Percentiles rank a stretch among this genome's conserved stretches.
Evolutionary conservation across 2,888 invertebrate genomes (phyloP).

Genomic region (Cordylochernes scorpioides): DNA sequence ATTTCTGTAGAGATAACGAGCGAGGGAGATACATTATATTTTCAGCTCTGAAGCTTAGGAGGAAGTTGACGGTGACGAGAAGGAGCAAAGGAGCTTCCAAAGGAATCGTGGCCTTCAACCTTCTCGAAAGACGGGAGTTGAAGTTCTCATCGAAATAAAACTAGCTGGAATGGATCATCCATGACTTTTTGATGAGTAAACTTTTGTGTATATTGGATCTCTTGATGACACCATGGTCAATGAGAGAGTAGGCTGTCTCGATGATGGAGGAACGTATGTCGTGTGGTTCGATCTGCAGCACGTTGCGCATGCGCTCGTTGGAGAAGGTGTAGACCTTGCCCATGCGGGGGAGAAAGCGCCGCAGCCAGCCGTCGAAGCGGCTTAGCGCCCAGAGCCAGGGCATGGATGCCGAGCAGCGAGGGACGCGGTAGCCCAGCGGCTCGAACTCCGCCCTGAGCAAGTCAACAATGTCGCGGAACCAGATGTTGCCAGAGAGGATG

Average conservation of each 20-base stretch:
- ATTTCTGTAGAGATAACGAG: no score
- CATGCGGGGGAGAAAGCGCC: constrained; percentile 20
- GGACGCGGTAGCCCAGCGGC: constrained; percentile 18
- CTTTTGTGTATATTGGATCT: constrained; percentile 15
- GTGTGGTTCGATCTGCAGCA: constrained; percentile 22
- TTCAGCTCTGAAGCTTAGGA: no score
- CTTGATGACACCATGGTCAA: constrained; percentile 24
- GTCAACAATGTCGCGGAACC: constrained; percentile 23
- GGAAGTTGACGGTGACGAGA: no score
- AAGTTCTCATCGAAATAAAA: no score
- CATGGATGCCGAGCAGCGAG: constrained; percentile 22
- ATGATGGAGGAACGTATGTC: constrained; percentile 22
- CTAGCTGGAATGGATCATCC: no score
- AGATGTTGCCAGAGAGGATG: constrained; percentile 12
- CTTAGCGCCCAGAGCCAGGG: constrained; percentile 21
- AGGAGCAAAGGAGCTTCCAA: no score
- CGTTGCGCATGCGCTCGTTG: constrained; percentile 22
- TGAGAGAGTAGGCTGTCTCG: constrained; percentile 26
- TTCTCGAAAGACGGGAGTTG: no score
- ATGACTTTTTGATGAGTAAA: no score
- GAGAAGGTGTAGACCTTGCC: constrained; percentile 18
- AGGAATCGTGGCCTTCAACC: no score
- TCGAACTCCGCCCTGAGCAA: constrained; percentile 17
- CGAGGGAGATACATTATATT: no score
- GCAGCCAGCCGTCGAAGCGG: constrained; percentile 22